Base-by-base conservation (phyloP, 2,797 vertebrate genomes). In the Microhierax caerulescens region DNA sequence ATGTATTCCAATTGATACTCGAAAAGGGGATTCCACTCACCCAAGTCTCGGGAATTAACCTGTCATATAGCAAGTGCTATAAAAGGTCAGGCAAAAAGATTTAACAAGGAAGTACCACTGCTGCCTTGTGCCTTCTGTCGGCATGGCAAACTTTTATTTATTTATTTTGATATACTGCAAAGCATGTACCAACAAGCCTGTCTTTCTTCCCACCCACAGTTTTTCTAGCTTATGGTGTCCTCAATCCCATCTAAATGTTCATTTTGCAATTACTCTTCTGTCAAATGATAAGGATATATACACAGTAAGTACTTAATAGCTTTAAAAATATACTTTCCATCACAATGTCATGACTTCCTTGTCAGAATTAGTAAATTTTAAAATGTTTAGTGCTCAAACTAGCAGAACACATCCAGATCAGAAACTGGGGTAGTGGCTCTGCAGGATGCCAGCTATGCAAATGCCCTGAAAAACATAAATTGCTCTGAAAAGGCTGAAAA, bases 231-330 rank as follows among this genome's bases (percentile, higher is more conserved):
- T 90, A 90, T 36, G 61, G 43, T 94, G 84, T 90, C 95, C 88
- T 94, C 88, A 96, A 88, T 93, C 68, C 90, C 83, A 91, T 60
- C 74, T 84, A 91, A 95, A 88, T 69, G 81, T 87, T 96, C 90
- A 92, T 89, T 95, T 97, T 94, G 73, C 53, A 95, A 95, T 91
- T 95, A 96, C 90, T 95, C 67, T 79, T 54, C 91, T 95, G 95
- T 96, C 96, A 97, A 94, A 83, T 50, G 74, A 60, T 91, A 96
- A 96, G 85, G 84, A 77, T 85, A 91, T 80, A 88, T 73, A 80
- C 4, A 12, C 67, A 91, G 57, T 92, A 96, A 94, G 53, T 77
- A 88, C 70, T 94, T 97, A 97, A 96, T 90, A 97, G 88, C 79
- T 97, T 97, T 95, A 95, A 93, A 94, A 94, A 95, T 82, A 82